Base-by-base conservation (phyloP, 2,888 invertebrate species). In the Glyphotaelius pellucidus region DNA sequence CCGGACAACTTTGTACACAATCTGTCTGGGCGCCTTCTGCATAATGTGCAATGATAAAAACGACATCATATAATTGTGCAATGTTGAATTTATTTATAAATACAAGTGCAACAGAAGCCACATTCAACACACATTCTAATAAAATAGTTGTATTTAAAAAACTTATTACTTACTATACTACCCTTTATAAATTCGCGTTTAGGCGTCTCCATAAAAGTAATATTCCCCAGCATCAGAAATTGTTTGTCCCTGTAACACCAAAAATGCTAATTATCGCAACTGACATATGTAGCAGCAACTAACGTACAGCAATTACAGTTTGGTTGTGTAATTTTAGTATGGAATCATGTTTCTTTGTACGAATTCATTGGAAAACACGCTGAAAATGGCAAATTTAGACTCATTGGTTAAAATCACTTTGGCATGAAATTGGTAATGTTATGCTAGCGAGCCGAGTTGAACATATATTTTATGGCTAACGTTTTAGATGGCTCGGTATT, bases 351-450 rank as follows among this genome's bases (percentile, higher is more conserved):
- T 67, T 67, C n/a, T 67, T 67, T 67, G 19, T 67, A n/a, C 9
- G n/a, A 67, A 67, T 67, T n/a, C 67, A 89, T 89, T 80, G 88
- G 88, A 89, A 89, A 89, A 89, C 32, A 47, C 67, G n/a, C 86
- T 83, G 88, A 89, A 89, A 79, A 89, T 38, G 35, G 80, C 31
- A 89, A 32, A 87, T 79, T 35, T 89, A 31, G 79, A 30, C 35
- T 67, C 67, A 79, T 38, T 88, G 67, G 11, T 38, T 89, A 19
- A 89, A 67, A 67, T 25, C 25, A 67, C 67, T 67, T 89, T 38
- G 88, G n/a, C 31, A 35, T 87, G 87, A 52, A 87, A 87, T 67
- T 87, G 30, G 35, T 86, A n/a, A 86, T 42, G n/a, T 15, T 86
- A 86, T 30, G 42, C 38, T 35, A n/a, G 83, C 83, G 32, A 38